Conservation (phyloP, 2,797 vertebrate genomes). For the Hylomyscus alleni region DNA sequence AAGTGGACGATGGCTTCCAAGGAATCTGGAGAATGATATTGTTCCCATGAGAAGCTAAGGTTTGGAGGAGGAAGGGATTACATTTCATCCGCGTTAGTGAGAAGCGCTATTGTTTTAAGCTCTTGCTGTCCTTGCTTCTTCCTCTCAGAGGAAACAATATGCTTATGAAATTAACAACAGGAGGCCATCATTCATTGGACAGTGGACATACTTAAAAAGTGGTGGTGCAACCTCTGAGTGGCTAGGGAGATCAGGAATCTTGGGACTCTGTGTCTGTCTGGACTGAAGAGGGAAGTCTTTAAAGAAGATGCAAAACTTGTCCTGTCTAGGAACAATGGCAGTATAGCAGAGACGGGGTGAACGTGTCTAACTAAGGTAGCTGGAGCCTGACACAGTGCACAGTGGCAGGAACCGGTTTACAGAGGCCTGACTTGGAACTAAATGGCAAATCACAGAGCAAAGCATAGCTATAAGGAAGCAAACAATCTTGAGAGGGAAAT, state of each 20-base stretch:
- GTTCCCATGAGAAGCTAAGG: not conserved
- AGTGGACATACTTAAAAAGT: not conserved
- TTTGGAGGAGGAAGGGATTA: too few relatives aligned
- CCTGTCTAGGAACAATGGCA: not conserved
- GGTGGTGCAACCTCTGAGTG: accelerated
- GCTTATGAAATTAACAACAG: not conserved
- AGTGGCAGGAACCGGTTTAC: not conserved
- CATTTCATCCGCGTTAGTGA: not conserved
- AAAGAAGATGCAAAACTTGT: not conserved
- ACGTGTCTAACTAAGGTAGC: not conserved
- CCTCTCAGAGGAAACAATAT: conserved; percentile 14
- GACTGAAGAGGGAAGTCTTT: not conserved
- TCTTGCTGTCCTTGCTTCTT: not conserved
- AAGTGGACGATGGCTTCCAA: not conserved
- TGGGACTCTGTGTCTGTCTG: too few relatives aligned
- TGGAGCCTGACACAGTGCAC: not conserved
- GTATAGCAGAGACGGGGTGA: not conserved
- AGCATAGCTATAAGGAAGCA: not conserved
- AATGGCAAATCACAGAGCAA: not conserved
- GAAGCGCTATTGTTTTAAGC: not conserved
- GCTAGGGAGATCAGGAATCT: not conserved
- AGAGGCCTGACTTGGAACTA: not conserved
- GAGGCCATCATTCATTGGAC: not conserved
- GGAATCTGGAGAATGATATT: not conserved
- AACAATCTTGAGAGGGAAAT: not conserved